Base-by-base conservation (phyloP, 2,888 invertebrate genomes). In the Thumatha senex region DNA sequence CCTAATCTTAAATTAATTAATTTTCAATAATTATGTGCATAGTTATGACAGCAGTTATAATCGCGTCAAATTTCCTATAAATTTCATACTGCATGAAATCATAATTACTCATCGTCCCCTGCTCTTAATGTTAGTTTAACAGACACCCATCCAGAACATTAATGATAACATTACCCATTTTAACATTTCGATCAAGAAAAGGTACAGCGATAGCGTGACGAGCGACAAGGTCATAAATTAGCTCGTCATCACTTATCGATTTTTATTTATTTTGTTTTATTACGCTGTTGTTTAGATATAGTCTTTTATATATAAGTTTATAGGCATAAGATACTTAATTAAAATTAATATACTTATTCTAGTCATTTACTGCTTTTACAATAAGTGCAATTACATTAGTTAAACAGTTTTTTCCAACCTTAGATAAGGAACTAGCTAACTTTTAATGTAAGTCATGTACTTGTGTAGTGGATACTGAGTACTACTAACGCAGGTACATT, bases 341-440 rank as follows among this genome's bases (percentile, higher is more conserved):
- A 48, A 58, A 57, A 51, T 51, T 48, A 67, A 56, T 56, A 54
- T n/a, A 64, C 33, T 65, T 48, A 58, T 33, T 52, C 33, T 56
- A 64, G 65, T 65, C 55, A 43, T 30, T 65, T 68, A 35, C 55
- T 64, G 61, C 15, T 42, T 31, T 11, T 39, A 30, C 54, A 13
- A 51, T 64, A 30, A 39, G 48, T 11, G 40, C 31, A 34, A 54
- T 53, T 42, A 56, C 51, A 42, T 45, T 54, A 53, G 51, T 46
- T 46, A 47, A 41, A 43, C 51, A 45, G 56, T 51, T 55, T 62
- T 56, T 65, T 68, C 48, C 57, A 61, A 47, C 49, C 30, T 53
- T 67, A 51, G 56, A 55, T 69, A 65, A 65, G 40, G 49, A 55
- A 61, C 69, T 40, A 51, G 52, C 58, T 68, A 69, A 66, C 42